phyloP scores from a whole-genome alignment of 2,113 vertebrate species.

The Dipodomys merriami region DNA sequence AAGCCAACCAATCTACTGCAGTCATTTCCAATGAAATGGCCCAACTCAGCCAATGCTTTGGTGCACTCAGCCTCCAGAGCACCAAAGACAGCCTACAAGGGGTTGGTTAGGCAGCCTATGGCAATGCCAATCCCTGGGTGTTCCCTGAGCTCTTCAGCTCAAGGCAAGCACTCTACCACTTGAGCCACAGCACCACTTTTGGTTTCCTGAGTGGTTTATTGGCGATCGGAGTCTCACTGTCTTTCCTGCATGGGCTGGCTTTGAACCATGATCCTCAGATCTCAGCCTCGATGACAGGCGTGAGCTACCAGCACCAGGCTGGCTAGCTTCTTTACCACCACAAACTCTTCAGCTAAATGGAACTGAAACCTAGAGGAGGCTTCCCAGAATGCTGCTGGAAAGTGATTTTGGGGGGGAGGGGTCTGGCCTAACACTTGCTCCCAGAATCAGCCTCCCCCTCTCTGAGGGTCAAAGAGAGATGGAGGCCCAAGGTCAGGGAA shows the following conservation, averaged over 20 bases:
- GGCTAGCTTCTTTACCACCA: too few relatives aligned
- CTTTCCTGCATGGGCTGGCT: too few relatives aligned
- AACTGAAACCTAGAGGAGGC: neutral
- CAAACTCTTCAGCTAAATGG: neutral
- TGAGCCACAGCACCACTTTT: too few relatives aligned
- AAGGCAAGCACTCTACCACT: too few relatives aligned
- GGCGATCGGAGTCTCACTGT: too few relatives aligned
- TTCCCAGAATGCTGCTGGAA: neutral
- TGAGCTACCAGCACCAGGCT: too few relatives aligned
- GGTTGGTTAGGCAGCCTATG: neutral
- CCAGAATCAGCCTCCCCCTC: neutral
- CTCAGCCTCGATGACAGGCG: too few relatives aligned
- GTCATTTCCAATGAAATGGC: neutral
- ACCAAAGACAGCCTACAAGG: neutral
- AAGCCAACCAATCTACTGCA: neutral
- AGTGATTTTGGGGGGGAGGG: too few relatives aligned
- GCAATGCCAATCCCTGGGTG: neutral
- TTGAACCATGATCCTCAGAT: too few relatives aligned
- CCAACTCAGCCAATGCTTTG: neutral
- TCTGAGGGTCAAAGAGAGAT: neutral
- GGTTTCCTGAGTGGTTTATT: too few relatives aligned
- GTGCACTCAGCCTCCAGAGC: neutral
- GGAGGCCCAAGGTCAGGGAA: neutral
- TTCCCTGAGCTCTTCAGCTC: too few relatives aligned
- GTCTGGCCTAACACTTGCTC: neutral